phyloP scores from a whole-genome alignment of 2,888 invertebrate genomes.

The Eupithecia subfuscata region DNA sequence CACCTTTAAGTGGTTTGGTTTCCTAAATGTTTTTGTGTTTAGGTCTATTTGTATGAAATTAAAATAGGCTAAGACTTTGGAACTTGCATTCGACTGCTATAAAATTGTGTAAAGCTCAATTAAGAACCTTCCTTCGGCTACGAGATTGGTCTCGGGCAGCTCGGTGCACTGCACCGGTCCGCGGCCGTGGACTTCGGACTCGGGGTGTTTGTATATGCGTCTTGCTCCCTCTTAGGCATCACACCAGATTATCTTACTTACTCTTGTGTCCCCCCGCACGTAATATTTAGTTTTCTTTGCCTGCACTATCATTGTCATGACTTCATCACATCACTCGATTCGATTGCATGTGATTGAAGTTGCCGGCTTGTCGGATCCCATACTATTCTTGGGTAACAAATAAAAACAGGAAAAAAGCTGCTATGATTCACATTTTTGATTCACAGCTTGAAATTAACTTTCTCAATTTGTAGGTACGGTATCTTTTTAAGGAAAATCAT shows the following conservation, averaged over 20 bases:
- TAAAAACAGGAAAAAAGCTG: slow-evolving; percentile 21
- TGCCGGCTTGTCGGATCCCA: slow-evolving; percentile 45
- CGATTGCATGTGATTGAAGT: slow-evolving; percentile 55
- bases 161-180: slow-evolving; percentile 51
- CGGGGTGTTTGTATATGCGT: slow-evolving; percentile 69
- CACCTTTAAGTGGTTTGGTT: neutral
- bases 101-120: slow-evolving; percentile 19
- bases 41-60: neutral
- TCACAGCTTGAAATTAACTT: slow-evolving; percentile 6
- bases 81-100: neutral
- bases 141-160: slow-evolving; percentile 37
- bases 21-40: neutral
- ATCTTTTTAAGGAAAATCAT: neutral
- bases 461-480: neutral
- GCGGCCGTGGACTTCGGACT: slow-evolving; percentile 73
- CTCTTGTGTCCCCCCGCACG: slow-evolving; percentile 48
- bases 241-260: slow-evolving; percentile 48
- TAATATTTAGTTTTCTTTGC: slow-evolving; percentile 5
- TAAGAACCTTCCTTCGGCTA: slow-evolving; percentile 17
- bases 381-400: slow-evolving; percentile 30
- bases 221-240: slow-evolving; percentile 62
- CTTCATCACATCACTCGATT: slow-evolving; percentile 65
- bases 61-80: neutral
- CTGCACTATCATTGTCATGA: slow-evolving; percentile 65
- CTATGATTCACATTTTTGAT: slow-evolving; percentile 11